Evolutionary conservation across 2,797 vertebrate species (phyloP), one percentile per base, ranked within the genome.

Genomic region (Emys orbicularis): DNA sequence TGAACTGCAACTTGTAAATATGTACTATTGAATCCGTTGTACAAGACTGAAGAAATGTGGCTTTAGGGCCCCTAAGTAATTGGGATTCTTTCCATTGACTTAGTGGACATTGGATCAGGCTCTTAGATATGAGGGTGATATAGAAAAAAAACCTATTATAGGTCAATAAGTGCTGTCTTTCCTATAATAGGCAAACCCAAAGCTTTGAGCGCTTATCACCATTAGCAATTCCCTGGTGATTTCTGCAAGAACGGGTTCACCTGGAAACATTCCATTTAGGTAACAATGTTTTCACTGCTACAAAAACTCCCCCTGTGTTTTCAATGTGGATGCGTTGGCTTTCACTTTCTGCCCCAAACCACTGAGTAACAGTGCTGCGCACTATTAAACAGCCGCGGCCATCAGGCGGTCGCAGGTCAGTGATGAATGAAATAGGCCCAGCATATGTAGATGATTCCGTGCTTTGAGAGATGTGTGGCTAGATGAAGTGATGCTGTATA

Each of bases 391-490:
- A 72, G 87, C 19, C 72, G 12, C 84, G 77, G 41, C 88, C 57
- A 61, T 50, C 87, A 53, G 44, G 83, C 56, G 54, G 8, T 79
- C 79, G 85, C 23, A 9, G 90, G 34, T 31, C 92, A 86, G 59
- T 54, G 81, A 84, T 34, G 54, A 84, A 91, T 92, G 56, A 86
- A 85, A 41, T 65, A 83, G 37, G 52, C 56, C 76, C 74, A 3
- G 37, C 3, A 2, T 1, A 37, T 2, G 0, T 8, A 88, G 76
- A 86, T 54, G 49, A 88, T 49, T 89, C 12, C 56, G n/a, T 86
- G 87, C 92, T 94, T 49, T 12, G 56, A 81, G 81, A 96, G 83
- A 52, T 47, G 5, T 49, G 81, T 19, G 90, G 84, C 72, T 80
- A 89, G 93, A 84, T 85, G 80, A 88, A 47, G 80, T 44, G 37